Conservation (phyloP, 2,797 vertebrate genomes). For the Hemibagrus guttatus region DNA sequence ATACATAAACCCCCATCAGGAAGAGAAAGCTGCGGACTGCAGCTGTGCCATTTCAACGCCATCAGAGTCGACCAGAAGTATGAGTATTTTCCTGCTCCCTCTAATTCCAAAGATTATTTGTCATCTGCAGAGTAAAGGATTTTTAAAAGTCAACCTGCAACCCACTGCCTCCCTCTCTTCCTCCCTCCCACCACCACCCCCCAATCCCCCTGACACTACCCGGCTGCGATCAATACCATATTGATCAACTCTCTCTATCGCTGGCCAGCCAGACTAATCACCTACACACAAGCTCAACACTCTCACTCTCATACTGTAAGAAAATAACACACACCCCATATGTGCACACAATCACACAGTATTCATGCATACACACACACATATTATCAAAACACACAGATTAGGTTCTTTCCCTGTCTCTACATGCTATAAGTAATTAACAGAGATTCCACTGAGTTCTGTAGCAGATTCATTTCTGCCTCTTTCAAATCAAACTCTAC, state of each 20-base stretch:
- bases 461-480: not conserved
- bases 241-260: slow-evolving; percentile 87
- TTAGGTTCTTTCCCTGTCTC: not conserved
- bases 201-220: slow-evolving; percentile 80
- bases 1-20: not conserved
- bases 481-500: not conserved
- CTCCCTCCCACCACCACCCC: slow-evolving; percentile 67
- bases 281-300: slow-evolving; percentile 81
- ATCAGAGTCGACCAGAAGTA: slow-evolving; percentile 47
- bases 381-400: not conserved
- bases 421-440: not conserved
- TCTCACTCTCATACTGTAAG: slow-evolving; percentile 63
- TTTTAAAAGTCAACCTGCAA: slow-evolving; percentile 84
- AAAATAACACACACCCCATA: slow-evolving; percentile 32
- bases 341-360: slow-evolving; percentile 30
- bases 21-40: not conserved
- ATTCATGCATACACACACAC: not conserved
- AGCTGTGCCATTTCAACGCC: not conserved
- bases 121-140: slow-evolving; percentile 84
- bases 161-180: slow-evolving; percentile 58
- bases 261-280: slow-evolving; percentile 87
- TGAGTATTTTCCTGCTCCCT: slow-evolving; percentile 67
- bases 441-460: not conserved
- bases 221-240: slow-evolving; percentile 80
- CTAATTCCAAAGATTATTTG: slow-evolving; percentile 81